Percentiles rank a stretch among this genome's conserved stretches.
Evolutionary conservation across 2,888 invertebrate species (phyloP).

Genomic region (Machimus atricapillus): DNA sequence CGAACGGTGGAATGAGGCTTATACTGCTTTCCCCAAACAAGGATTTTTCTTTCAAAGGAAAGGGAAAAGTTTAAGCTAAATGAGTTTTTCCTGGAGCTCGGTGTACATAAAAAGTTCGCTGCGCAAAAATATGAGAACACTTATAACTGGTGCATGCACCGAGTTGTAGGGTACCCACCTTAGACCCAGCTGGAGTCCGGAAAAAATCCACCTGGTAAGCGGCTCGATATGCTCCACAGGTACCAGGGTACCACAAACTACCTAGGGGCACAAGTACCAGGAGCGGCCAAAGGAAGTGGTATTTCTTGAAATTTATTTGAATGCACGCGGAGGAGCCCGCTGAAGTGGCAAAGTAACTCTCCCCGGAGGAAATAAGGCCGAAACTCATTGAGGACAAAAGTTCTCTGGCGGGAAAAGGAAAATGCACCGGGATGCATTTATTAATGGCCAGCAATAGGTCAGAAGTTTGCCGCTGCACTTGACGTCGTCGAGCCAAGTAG

Average conservation of each 20-base stretch:
- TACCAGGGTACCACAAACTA: background rate
- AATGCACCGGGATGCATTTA: background rate
- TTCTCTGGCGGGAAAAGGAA: background rate
- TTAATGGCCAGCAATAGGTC: conserved; percentile 1
- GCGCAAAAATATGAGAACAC: conserved; percentile 13
- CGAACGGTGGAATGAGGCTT: background rate
- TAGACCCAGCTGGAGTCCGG: background rate
- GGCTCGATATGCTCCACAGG: conserved; percentile 4
- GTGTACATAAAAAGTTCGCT: conserved; percentile 9
- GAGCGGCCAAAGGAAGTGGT: background rate
- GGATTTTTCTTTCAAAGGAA: background rate
- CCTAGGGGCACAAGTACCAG: background rate
- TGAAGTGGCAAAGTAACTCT: conserved; percentile 20
- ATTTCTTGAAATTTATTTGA: conserved; percentile 27
- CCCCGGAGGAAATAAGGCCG: conserved; percentile 8
- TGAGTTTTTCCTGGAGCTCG: conserved; percentile 2
- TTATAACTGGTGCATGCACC: conserved; percentile 1
- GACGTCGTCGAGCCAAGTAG: background rate
- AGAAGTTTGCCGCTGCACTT: background rate
- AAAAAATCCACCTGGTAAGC: background rate
- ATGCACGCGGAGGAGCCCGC: background rate
- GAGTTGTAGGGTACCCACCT: background rate
- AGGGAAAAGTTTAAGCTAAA: conserved; percentile 28
- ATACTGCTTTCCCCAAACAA: background rate
- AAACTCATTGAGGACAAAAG: conserved; percentile 8